Conservation (phyloP, 2,113 vertebrate genomes). For the Pelodiscus sinensis region DNA sequence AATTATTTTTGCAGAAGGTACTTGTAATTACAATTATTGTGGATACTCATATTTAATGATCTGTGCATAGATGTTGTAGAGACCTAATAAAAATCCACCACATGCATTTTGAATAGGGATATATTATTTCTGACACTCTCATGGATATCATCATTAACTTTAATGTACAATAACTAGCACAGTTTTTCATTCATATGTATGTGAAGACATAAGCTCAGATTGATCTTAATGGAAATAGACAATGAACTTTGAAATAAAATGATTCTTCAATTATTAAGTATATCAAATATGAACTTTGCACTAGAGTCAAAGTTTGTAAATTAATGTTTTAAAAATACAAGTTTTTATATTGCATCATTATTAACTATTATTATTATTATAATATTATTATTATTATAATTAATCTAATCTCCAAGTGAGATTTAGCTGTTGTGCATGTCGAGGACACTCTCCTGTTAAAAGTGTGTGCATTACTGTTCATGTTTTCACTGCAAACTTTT, state of each 20-base stretch:
- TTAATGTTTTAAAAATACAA: neutral
- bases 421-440: conserved; percentile 6
- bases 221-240: neutral
- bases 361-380: neutral
- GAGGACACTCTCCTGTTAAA: conserved; percentile 45
- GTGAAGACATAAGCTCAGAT: neutral
- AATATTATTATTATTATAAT: neutral
- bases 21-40: neutral
- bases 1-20: neutral
- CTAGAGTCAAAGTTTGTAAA: neutral
- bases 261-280: neutral
- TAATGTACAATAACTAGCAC: neutral
- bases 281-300: neutral
- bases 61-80: neutral
- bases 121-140: neutral
- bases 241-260: neutral
- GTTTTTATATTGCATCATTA: conserved; percentile 14
- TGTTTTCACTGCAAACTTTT: conserved; percentile 60
- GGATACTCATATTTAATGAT: neutral
- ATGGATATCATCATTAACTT: neutral
- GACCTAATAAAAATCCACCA: neutral
- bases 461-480: conserved; percentile 38
- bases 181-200: neutral
- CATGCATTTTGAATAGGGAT: neutral
- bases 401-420: conserved; percentile 51